phyloP scores from a whole-genome alignment of 2,797 vertebrate species.

The Sparidentex hasta region DNA sequence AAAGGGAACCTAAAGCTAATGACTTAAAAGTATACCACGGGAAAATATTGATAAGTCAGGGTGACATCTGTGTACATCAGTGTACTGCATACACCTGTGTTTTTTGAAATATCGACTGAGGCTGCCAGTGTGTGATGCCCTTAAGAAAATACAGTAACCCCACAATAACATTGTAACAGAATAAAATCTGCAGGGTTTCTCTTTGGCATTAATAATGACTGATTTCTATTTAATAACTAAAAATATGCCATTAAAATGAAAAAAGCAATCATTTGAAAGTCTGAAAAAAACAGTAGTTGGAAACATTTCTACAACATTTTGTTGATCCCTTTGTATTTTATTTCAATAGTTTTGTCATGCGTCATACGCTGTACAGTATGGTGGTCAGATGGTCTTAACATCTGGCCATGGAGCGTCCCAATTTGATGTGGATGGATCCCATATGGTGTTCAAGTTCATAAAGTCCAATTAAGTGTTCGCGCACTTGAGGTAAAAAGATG shows the following conservation, averaged over 20 bases:
- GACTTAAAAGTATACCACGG: not conserved
- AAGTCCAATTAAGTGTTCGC: constrained; percentile 60
- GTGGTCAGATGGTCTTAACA: constrained; percentile 57
- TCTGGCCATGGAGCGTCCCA: constrained; percentile 36
- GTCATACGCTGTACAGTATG: constrained; percentile 34
- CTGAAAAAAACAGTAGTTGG: not conserved
- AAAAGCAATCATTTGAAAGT: not conserved
- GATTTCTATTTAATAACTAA: not conserved
- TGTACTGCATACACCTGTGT: not conserved
- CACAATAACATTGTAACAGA: constrained; percentile 5
- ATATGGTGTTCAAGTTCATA: constrained; percentile 62
- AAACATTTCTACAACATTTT: constrained; percentile 8
- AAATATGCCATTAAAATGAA: not conserved
- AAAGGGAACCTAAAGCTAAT: constrained; percentile 1
- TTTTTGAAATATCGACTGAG: constrained; percentile 15
- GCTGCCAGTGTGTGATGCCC: constrained; percentile 5
- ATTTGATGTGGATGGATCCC: constrained; percentile 42
- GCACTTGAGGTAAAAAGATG: constrained; percentile 59
- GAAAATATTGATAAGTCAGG: constrained; percentile 9
- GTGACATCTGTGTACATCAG: not conserved
- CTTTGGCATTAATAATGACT: not conserved
- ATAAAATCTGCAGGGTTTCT: not conserved
- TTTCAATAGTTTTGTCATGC: not conserved
- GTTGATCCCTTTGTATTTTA: not conserved
- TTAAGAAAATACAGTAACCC: constrained; percentile 10